Percentiles rank a stretch among this genome's conserved stretches.
phyloP scores from a whole-genome alignment of 2,113 vertebrate species.

The Marcusenius ussheri region DNA sequence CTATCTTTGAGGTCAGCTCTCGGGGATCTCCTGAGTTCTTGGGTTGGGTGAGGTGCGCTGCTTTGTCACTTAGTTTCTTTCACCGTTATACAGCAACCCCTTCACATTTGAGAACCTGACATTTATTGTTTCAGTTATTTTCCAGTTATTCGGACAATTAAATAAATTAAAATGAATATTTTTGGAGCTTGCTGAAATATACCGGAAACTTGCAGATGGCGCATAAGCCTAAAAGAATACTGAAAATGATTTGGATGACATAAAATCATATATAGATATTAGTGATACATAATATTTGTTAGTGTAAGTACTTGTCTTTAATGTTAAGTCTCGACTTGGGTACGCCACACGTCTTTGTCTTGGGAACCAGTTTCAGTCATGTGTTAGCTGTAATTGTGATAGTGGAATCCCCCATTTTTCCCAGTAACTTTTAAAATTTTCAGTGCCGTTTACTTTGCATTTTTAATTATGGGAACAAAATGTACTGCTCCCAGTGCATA shows the following conservation, averaged over 20 bases:
- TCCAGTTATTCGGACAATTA: neutral
- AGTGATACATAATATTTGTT: neutral
- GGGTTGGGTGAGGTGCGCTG: neutral
- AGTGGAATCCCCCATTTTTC: neutral
- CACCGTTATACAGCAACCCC: neutral
- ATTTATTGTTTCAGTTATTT: neutral
- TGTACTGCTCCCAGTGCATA: neutral
- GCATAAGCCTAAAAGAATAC: neutral
- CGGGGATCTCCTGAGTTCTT: neutral
- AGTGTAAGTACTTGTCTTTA: neutral
- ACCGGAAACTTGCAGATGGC: neutral
- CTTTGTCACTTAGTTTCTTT: neutral
- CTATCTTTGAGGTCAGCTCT: conserved; percentile 87
- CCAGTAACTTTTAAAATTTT: neutral
- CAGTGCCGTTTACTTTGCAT: neutral
- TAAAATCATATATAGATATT: neutral
- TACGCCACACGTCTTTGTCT: neutral
- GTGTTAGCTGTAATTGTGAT: neutral
- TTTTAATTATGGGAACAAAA: neutral
- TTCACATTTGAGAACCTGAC: neutral
- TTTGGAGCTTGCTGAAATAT: neutral
- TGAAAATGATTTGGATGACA: neutral
- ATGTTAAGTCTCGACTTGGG: neutral
- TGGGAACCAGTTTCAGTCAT: neutral
- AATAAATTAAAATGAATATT: neutral